These are phyloP conservation scores for Macrotus californicus DNA, from an alignment of 2,113 vertebrate species.

Conservation along the genomic window DNA sequence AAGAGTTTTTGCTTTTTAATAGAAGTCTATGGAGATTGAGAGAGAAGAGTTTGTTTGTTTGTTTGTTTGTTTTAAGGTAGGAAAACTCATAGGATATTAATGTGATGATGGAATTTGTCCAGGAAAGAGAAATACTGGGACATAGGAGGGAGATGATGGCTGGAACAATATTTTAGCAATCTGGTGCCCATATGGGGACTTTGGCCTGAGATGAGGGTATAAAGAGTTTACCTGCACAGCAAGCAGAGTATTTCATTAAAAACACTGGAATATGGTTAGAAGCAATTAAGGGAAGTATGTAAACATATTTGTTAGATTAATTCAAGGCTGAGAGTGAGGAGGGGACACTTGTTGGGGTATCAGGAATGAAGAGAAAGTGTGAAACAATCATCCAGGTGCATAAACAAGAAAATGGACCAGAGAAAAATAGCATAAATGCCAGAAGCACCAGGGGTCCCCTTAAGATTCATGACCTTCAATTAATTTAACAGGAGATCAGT, in stretches of 20 bases:
- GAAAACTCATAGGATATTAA: background rate
- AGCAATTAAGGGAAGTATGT: background rate
- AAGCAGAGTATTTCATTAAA: background rate
- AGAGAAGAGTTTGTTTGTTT: too few species aligned
- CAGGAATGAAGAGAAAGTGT: background rate
- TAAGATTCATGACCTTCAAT: background rate
- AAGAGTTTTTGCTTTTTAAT: background rate
- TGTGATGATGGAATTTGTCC: background rate
- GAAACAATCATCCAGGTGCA: background rate
- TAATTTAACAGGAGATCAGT: background rate
- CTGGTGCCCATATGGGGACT: too few species aligned
- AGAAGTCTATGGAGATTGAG: background rate
- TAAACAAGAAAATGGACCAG: background rate
- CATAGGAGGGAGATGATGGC: rapidly evolving
- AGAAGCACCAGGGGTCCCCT: background rate
- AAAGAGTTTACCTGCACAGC: background rate
- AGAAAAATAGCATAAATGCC: background rate
- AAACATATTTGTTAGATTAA: background rate
- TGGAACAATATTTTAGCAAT: too few species aligned
- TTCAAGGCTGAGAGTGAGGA: background rate
- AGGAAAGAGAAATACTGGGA: too few species aligned
- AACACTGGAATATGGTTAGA: background rate
- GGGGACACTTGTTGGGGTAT: too few species aligned
- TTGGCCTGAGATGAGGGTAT: too few species aligned
- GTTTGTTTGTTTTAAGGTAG: background rate